Percentiles rank a stretch among this genome's conserved stretches.
These are phyloP conservation scores for Sitta europaea DNA, from an alignment of 2,113 vertebrate species.

Conservation along the genomic window DNA sequence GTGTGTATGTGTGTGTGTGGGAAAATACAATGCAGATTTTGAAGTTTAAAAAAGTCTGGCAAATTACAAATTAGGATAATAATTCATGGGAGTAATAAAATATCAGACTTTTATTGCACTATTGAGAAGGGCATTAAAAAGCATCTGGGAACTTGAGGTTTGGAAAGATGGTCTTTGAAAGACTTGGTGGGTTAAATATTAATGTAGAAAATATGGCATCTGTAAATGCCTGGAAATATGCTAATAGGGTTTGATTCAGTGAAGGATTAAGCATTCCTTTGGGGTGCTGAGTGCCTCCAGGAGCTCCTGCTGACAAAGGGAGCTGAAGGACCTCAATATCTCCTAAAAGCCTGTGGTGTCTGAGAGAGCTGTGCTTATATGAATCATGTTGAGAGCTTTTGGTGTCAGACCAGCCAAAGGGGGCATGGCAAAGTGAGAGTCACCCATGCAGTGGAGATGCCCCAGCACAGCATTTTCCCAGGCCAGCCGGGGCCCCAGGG, in stretches of 20 bases:
- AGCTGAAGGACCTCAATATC: background rate
- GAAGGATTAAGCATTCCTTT: background rate
- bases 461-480: background rate
- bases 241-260: constrained; percentile 22
- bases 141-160: constrained; percentile 72
- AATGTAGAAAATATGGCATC: constrained; percentile 78
- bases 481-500: background rate
- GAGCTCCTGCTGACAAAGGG: background rate
- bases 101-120: constrained; percentile 76
- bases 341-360: background rate
- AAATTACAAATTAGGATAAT: constrained; percentile 77
- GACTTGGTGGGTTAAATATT: constrained; percentile 76
- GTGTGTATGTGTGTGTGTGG: constrained; percentile 30
- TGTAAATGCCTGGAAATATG: constrained; percentile 66
- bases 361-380: background rate
- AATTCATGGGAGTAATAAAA: constrained; percentile 80
- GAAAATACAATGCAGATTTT: constrained; percentile 72
- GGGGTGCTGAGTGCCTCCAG: constrained; percentile 10
- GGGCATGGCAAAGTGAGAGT: background rate
- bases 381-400: background rate
- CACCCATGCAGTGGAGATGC: background rate
- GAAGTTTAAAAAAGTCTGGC: constrained; percentile 75
- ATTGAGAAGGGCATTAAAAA: constrained; percentile 78
- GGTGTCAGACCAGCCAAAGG: background rate
- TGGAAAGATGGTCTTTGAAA: constrained; percentile 72